Percentiles rank a stretch among this genome's conserved stretches.
phyloP scores from a whole-genome alignment of 2,888 invertebrate genomes.

The Sceliomorpha sp. region DNA sequence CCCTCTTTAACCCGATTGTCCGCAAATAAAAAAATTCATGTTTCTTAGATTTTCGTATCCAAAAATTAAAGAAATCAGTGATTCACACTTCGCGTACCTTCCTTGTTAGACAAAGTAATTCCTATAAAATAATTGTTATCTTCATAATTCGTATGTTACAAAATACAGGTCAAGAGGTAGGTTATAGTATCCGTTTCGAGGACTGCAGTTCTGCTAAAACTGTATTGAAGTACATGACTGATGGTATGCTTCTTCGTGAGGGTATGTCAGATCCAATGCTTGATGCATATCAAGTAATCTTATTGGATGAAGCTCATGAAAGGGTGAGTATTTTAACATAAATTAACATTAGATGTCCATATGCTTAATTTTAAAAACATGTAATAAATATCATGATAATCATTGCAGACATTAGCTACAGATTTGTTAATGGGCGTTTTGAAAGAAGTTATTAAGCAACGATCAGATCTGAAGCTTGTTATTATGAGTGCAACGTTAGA shows the following conservation, averaged over 20 bases:
- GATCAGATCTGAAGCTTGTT: slow-evolving; percentile 96
- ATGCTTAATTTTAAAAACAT: neutral
- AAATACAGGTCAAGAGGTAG: slow-evolving; percentile 92
- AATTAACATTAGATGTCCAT: neutral
- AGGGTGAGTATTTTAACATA: slow-evolving; percentile 79
- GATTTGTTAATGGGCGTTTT: slow-evolving; percentile 99
- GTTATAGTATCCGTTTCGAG: slow-evolving; percentile 99
- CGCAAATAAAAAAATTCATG: no score
- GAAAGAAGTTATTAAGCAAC: slow-evolving; percentile 97
- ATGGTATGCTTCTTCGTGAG: slow-evolving; percentile 99
- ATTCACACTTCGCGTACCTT: no score
- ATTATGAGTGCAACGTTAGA: slow-evolving; percentile 99
- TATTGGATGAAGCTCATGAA: slow-evolving; percentile 99
- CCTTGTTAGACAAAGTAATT: no score
- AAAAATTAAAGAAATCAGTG: no score
- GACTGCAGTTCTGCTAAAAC: slow-evolving; percentile 98
- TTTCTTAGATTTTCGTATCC: no score
- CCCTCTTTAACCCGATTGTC: no score
- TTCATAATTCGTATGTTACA: no score
- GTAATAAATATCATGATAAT: neutral
- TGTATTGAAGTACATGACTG: slow-evolving; percentile 98
- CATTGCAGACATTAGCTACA: slow-evolving; percentile 90
- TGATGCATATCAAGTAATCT: slow-evolving; percentile 95
- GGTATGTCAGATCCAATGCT: slow-evolving; percentile 99
- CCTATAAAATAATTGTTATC: no score